Evolutionary conservation across 2,888 invertebrate genomes (phyloP).

Genomic region (Galerucella calmariensis): DNA sequence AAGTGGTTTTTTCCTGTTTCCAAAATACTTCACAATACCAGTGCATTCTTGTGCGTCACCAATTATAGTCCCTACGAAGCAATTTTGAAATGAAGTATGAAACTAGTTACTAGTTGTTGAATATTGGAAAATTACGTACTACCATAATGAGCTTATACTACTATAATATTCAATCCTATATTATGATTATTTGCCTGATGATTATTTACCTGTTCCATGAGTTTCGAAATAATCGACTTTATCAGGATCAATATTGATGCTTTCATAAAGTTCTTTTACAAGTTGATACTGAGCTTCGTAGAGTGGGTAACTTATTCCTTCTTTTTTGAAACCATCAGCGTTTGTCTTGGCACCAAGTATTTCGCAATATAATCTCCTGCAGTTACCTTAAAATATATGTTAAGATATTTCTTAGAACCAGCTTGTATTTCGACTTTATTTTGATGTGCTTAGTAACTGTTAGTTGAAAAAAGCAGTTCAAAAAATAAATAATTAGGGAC

Average conservation of each 20-base stretch:
- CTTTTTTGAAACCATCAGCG: slow-evolving; percentile 67
- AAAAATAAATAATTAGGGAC: not conserved
- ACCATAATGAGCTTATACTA: too few relatives aligned
- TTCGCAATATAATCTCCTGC: slow-evolving; percentile 66
- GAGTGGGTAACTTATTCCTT: slow-evolving; percentile 56
- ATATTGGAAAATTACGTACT: too few relatives aligned
- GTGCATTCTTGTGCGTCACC: slow-evolving; percentile 50
- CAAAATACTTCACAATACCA: slow-evolving; percentile 46
- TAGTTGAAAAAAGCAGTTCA: too few relatives aligned
- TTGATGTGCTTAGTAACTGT: not conserved
- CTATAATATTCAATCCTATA: too few relatives aligned
- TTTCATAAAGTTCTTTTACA: slow-evolving; percentile 67
- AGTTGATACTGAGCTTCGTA: slow-evolving; percentile 54
- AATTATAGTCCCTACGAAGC: slow-evolving; percentile 62
- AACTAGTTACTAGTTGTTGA: too few relatives aligned
- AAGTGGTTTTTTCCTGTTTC: slow-evolving; percentile 67
- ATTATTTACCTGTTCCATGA: slow-evolving; percentile 70
- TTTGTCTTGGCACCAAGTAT: slow-evolving; percentile 69
- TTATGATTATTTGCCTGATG: too few relatives aligned
- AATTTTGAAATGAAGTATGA: too few relatives aligned
- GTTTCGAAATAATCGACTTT: slow-evolving; percentile 70
- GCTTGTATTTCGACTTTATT: too few relatives aligned
- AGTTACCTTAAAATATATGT: slow-evolving; percentile 42
- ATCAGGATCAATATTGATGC: slow-evolving; percentile 66
- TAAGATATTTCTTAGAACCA: not conserved